Evolutionary conservation across 2,113 vertebrate species (phyloP), one percentile per base, ranked within the genome.

Genomic region (Amphiprion percula): DNA sequence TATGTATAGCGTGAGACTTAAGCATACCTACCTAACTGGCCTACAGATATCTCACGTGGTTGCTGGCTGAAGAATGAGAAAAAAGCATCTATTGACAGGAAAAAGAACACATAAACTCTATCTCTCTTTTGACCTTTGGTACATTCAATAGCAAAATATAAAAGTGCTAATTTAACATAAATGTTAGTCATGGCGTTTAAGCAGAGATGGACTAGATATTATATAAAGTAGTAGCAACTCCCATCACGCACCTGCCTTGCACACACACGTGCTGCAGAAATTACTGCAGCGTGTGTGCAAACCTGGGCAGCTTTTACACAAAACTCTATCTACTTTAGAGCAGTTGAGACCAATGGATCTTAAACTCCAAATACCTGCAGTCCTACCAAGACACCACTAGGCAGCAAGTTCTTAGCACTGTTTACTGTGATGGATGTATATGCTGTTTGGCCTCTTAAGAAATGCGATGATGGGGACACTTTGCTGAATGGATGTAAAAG

Each of bases 401-500:
- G 39, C 16, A 52, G n/a, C 12, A 9, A 46, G 49, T 55, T 26
- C 21, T 26, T 23, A 30, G 61, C 41, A 24, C 15, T 1, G 16
- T 49, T 64, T 24, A 75, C 15, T 74, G 39, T 71, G 52, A 58
- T 39, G 55, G 56, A 74, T 37, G 8, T 15, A 24, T 14, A 11
- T 65, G 76, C 62, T 16, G 72, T 53, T 60, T 59, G 47, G 41
- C n/a, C 68, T 68, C 56, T 46, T 15, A 28, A 26, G 63, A 74
- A 74, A 69, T 11, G 62, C 49, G 62, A 53, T n/a, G 56, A 84
- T 49, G 16, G 73, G 21, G 65, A 72, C 58, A 62, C 66, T 75
- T 68, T 82, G 67, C 49, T 74, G 46, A 84, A 55, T 39, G 41
- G 24, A 72, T 73, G 23, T 64, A 69, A 74, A 60, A 61, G 68